Evolutionary conservation across 2,797 vertebrate species (phyloP), one percentile per base, ranked within the genome.

Genomic region (Eulemur mongoz): DNA sequence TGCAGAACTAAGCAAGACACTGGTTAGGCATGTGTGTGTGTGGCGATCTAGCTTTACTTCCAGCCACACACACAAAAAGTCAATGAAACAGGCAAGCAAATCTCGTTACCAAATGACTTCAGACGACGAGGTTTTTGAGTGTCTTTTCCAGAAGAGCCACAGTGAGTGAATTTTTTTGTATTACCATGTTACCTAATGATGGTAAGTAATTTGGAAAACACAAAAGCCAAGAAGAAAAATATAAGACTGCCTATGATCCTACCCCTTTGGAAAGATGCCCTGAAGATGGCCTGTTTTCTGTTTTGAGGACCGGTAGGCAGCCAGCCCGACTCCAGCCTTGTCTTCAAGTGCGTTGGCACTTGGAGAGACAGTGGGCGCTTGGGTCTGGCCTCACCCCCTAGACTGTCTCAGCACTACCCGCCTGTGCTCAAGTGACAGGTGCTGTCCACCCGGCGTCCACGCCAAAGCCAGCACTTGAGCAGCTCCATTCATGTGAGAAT

Each of bases 291-390:
- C 27, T 45, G 8, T 9, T 40, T 63, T 38, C 63, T 52, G 7
- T 59, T n/a, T 11, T 20, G 32, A 73, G 1, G 11, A 22, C 18
- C 1, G 20, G 18, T 7, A 1, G 40, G 4, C 2, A 7, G 12
- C 25, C 4, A 0, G 2, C 17, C n/a, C 5, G 1, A 25, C 18
- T n/a, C 25, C 43, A 35, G 0, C 0, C 1, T 5, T 7, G 30
- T 23, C 40, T 52, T 27, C 22, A 13, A 38, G 30, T 0, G 32
- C 32, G n/a, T 3, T 0, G 8, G 15, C 6, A 2, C 57, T 4
- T 1, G 5, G 18, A 30, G 63, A 45, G 52, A 5, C 0, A 0
- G 10, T 20, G n/a, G 38, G 12, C 57, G 4, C 59, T 27, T 0
- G 3, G 12, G 35, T 23, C 0, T 0, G 15, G 9, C 15, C 18